Evolutionary conservation across 2,113 vertebrate species (phyloP), one percentile per base, ranked within the genome.

Genomic region (Bubalus kerabau): DNA sequence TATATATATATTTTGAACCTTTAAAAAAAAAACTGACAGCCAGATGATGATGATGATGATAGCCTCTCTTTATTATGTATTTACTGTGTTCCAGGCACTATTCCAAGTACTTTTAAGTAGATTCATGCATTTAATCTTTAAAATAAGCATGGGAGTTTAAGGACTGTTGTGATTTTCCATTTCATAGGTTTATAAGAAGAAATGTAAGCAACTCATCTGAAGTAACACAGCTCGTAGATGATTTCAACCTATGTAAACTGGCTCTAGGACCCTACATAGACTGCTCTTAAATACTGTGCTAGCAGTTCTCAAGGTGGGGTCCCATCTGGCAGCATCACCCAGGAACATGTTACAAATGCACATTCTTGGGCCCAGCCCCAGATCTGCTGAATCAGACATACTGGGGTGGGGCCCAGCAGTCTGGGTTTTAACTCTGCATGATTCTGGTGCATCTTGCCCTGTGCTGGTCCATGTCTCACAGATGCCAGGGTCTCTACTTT

Each of bases 361-460:
- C 26, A 2, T 56, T 74, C 48, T 67, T 21, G 6, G 57, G 4
- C 12, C 21, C 30, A 7, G 12, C 30, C 43, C 36, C 9, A 23
- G 23, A 17, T 26, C 60, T 50, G 43, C 50, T 30, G 93, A 30
- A 13, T 62, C 67, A 48, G 67, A 82, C 7, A 10, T 56, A 4
- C 19, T 36, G 40, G 56, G 32, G 7, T 4, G 28, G 54, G 40
- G 2, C 71, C 28, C 14, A 1, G 16, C 6, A 2, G 3, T 30
- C 93, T 62, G 48, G 48, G 62, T 46, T 56, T 28, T 43, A 43
- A 52, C 23, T 50, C 26, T 19, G 86, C 87, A 13, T 56, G 36
- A 16, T 17, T 32, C 74, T 24, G 0, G 6, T 0, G n/a, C 1
- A 14, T 48, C 1, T 17, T 32, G 52, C n/a, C 56, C 36, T 12